Evolutionary conservation across 2,888 invertebrate genomes (phyloP).

Genomic region (Carcina quercana): DNA sequence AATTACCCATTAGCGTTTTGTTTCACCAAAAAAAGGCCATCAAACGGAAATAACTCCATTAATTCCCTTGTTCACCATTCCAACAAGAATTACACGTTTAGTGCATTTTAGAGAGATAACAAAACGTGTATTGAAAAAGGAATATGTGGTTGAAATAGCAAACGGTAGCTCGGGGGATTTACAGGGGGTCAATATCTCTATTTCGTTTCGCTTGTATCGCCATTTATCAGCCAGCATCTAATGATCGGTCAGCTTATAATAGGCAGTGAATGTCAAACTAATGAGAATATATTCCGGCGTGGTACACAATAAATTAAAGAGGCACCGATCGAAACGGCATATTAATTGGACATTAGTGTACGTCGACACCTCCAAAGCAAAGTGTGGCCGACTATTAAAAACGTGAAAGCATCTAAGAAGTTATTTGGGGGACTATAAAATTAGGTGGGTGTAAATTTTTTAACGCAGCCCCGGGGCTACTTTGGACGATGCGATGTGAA

Average conservation of each 20-base stretch:
- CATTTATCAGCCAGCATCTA: slow-evolving; percentile 59
- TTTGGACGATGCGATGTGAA: slow-evolving; percentile 32
- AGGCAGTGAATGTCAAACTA: slow-evolving; percentile 64
- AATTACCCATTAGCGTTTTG: slow-evolving; percentile 55
- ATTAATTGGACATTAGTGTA: slow-evolving; percentile 69
- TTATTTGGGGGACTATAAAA: slow-evolving; percentile 39
- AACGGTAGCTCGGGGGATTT: slow-evolving; percentile 42
- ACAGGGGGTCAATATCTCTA: slow-evolving; percentile 52
- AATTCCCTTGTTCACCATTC: slow-evolving; percentile 26
- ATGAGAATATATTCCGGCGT: slow-evolving; percentile 65
- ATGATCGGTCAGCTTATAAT: slow-evolving; percentile 60
- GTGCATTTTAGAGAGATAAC: slow-evolving; percentile 44
- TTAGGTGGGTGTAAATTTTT: slow-evolving; percentile 49
- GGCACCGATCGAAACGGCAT: slow-evolving; percentile 59
- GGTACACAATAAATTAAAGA: slow-evolving; percentile 61
- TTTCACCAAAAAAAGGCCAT: slow-evolving; percentile 44
- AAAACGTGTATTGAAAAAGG: slow-evolving; percentile 26
- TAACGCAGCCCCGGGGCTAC: slow-evolving; percentile 31
- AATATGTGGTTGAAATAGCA: not conserved
- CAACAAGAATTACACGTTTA: slow-evolving; percentile 40
- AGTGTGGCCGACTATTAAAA: slow-evolving; percentile 32
- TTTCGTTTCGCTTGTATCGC: slow-evolving; percentile 46
- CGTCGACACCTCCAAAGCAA: slow-evolving; percentile 48
- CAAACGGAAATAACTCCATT: slow-evolving; percentile 39
- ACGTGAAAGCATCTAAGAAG: slow-evolving; percentile 36